phyloP scores from a whole-genome alignment of 2,113 vertebrate species.

The Penelope pileata region DNA sequence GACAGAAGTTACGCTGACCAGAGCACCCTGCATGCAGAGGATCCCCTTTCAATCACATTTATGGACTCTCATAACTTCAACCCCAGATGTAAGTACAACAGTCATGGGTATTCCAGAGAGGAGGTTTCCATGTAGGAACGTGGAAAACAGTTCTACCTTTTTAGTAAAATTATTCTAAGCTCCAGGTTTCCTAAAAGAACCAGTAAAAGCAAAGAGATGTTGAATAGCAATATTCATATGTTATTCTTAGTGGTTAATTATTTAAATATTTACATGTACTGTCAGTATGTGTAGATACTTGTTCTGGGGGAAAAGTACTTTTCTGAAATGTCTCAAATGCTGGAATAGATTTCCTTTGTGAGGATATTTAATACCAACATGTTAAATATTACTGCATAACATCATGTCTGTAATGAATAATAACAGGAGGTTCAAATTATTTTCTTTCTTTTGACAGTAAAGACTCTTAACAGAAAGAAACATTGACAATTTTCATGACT shows the following conservation, averaged over 20 bases:
- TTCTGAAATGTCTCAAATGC: background rate
- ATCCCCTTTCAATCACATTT: constrained; percentile 95
- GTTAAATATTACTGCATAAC: background rate
- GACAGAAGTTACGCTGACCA: constrained; percentile 97
- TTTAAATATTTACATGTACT: background rate
- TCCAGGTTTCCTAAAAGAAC: background rate
- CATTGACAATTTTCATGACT: background rate
- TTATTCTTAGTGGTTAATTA: background rate
- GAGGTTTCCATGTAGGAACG: background rate
- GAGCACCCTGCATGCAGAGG: constrained; percentile 95
- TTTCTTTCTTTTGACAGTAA: constrained; percentile 17
- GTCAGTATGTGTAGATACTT: background rate
- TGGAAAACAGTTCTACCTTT: background rate
- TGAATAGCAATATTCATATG: background rate
- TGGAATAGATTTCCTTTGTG: background rate
- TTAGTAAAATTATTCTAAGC: background rate
- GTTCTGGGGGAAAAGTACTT: background rate
- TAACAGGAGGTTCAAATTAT: background rate
- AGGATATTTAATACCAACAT: background rate
- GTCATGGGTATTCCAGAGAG: background rate
- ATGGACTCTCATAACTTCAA: constrained; percentile 98
- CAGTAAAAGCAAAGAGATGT: background rate
- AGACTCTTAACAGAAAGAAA: background rate
- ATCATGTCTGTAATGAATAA: background rate
- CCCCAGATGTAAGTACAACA: constrained; percentile 92